These are phyloP conservation scores for Formica exsecta DNA, from an alignment of 1,140 invertebrate species.

Conservation along the genomic window DNA sequence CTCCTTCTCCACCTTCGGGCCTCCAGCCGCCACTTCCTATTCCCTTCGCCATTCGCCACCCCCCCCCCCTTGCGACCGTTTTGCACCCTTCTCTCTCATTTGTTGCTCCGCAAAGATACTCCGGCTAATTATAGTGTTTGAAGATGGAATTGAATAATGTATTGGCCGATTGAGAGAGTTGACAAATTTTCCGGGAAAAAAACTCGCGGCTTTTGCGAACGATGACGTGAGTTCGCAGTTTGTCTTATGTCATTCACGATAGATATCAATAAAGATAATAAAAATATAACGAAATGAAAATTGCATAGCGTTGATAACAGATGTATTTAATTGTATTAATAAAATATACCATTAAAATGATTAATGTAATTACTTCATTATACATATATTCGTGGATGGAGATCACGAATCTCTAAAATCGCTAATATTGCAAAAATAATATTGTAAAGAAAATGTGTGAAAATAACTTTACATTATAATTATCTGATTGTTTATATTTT, in stretches of 20 bases:
- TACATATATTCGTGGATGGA: neutral
- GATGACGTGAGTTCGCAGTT: constrained; percentile 1
- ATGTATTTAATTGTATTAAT: too few relatives aligned
- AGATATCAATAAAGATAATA: neutral
- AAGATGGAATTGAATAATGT: constrained; percentile 50
- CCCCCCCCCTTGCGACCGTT: constrained; percentile 51
- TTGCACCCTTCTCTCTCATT: constrained; percentile 64
- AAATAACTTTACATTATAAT: neutral
- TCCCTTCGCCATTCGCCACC: constrained; percentile 55
- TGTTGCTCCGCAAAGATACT: constrained; percentile 48
- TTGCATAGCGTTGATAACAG: neutral
- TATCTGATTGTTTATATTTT: constrained; percentile 16
- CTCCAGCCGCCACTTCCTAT: constrained; percentile 57
- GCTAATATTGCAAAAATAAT: neutral
- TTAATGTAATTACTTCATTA: neutral
- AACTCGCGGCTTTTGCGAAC: neutral
- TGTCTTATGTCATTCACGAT: neutral
- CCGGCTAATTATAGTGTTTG: constrained; percentile 56
- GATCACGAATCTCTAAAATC: neutral
- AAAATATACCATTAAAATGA: too few relatives aligned
- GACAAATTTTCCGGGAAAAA: constrained; percentile 44
- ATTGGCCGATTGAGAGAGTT: constrained; percentile 28
- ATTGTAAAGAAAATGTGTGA: neutral
- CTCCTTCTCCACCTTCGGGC: constrained; percentile 45
- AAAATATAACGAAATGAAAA: neutral